phyloP scores from a whole-genome alignment of 2,113 vertebrate species.

The Onychostoma macrolepis region DNA sequence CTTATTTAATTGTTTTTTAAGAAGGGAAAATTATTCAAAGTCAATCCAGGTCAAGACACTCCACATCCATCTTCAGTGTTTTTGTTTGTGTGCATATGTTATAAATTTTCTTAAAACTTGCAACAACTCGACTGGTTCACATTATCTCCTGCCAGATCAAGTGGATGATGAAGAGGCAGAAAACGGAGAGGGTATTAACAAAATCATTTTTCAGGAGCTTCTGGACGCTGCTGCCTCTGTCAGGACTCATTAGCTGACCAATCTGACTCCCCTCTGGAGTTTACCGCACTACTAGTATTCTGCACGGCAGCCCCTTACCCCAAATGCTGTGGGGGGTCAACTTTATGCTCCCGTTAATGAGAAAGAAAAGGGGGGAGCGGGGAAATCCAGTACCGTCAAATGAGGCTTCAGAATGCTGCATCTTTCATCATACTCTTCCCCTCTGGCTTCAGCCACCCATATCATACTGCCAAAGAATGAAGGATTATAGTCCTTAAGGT shows the following conservation, averaged over 20 bases:
- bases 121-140: background rate
- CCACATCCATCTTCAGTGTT: background rate
- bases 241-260: conserved; percentile 59
- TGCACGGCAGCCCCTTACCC: conserved; percentile 45
- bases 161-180: conserved; percentile 49
- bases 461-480: conserved; percentile 39
- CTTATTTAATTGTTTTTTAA: background rate
- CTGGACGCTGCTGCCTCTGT: conserved; percentile 48
- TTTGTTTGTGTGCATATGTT: background rate
- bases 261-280: conserved; percentile 50
- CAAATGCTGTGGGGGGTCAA: conserved; percentile 30
- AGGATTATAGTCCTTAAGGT: conserved; percentile 30
- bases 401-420: conserved; percentile 13
- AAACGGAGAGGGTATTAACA: conserved; percentile 51
- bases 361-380: background rate
- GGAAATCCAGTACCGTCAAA: conserved; percentile 1
- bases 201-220: conserved; percentile 50
- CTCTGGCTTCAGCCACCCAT: conserved; percentile 48
- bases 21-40: background rate
- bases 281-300: conserved; percentile 45
- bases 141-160: conserved; percentile 26
- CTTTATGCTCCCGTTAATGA: conserved; percentile 45
- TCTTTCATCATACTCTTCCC: conserved; percentile 51
- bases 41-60: background rate
- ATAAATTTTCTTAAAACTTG: background rate